Conservation (phyloP, 2,113 vertebrate genomes). For the Pardalotus punctatus region DNA sequence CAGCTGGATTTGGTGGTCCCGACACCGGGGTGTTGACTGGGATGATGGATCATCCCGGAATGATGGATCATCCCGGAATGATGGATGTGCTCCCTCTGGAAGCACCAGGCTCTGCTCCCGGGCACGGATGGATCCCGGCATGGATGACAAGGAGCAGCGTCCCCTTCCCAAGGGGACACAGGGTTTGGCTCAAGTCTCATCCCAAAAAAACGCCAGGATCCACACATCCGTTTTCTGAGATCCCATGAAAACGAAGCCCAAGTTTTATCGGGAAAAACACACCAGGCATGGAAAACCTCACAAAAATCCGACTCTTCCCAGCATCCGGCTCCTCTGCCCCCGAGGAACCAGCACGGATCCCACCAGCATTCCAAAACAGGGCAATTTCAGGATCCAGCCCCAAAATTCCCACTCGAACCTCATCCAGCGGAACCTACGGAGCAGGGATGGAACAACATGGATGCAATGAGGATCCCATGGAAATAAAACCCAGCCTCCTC, state of each 20-base stretch:
- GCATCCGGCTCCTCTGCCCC: fast-evolving
- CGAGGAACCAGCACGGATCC: fast-evolving
- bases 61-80: not conserved
- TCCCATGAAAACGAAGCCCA: fast-evolving
- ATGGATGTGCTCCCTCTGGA: not conserved
- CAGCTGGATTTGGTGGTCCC: not conserved
- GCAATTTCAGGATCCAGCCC: not conserved
- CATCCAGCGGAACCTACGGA: fast-evolving
- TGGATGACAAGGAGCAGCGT: not conserved
- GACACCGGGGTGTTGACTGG: not conserved
- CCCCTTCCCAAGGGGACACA: not conserved
- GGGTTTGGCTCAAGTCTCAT: not conserved
- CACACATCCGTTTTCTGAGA: too few species aligned
- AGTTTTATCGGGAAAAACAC: not conserved
- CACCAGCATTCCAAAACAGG: fast-evolving
- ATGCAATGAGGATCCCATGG: not conserved
- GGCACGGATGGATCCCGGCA: not conserved
- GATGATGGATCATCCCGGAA: not conserved
- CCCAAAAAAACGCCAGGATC: not conserved
- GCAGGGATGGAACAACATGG: not conserved
- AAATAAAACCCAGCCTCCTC: not conserved
- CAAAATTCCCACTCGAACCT: not conserved
- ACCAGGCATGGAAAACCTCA: fast-evolving
- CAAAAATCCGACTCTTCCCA: not conserved
- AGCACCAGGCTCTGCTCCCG: not conserved